A percentile compares a stretch with the other conserved stretches of the same genome.
Conservation (phyloP, 2,888 invertebrate genomes). For the Caenorhabditis wallacei region DNA sequence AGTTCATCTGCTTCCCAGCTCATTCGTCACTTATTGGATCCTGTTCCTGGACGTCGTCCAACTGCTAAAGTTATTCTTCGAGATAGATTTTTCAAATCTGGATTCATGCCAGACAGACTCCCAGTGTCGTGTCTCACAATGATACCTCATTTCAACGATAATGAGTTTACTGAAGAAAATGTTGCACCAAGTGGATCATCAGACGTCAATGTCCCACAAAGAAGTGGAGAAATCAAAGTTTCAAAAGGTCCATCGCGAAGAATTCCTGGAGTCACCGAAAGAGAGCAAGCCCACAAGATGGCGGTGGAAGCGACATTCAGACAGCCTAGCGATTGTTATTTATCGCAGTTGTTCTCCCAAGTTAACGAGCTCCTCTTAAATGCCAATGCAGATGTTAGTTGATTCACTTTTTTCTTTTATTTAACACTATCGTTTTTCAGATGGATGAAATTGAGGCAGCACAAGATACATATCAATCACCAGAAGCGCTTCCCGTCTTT, state of each 20-base stretch:
- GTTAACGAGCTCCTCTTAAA: slow-evolving; percentile 26
- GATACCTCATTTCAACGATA: slow-evolving; percentile 89
- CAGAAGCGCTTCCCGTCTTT: slow-evolving; percentile 94
- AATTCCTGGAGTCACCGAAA: slow-evolving; percentile 31
- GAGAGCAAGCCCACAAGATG: slow-evolving; percentile 41
- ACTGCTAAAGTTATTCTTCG: slow-evolving; percentile 83
- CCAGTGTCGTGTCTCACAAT: slow-evolving; percentile 95
- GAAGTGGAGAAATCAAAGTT: neutral
- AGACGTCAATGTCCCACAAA: neutral
- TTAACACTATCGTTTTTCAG: slow-evolving; percentile 21
- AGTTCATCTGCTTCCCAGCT: slow-evolving; percentile 82
- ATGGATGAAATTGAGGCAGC: slow-evolving; percentile 49
- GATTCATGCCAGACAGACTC: slow-evolving; percentile 90
- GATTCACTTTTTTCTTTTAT: neutral
- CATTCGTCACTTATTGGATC: slow-evolving; percentile 84
- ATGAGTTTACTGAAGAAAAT: slow-evolving; percentile 36
- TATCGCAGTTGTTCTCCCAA: slow-evolving; percentile 50
- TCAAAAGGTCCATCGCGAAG: slow-evolving; percentile 7
- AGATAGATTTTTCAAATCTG: slow-evolving; percentile 84
- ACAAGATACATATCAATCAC: slow-evolving; percentile 94
- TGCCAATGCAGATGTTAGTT: slow-evolving; percentile 23
- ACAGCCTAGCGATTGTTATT: slow-evolving; percentile 48
- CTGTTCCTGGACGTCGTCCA: slow-evolving; percentile 85
- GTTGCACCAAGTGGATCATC: neutral
- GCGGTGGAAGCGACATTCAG: slow-evolving; percentile 52